Percentiles rank a stretch among this genome's conserved stretches.
Evolutionary conservation across 2,113 vertebrate genomes (phyloP).

Genomic region (Eublepharis macularius): DNA sequence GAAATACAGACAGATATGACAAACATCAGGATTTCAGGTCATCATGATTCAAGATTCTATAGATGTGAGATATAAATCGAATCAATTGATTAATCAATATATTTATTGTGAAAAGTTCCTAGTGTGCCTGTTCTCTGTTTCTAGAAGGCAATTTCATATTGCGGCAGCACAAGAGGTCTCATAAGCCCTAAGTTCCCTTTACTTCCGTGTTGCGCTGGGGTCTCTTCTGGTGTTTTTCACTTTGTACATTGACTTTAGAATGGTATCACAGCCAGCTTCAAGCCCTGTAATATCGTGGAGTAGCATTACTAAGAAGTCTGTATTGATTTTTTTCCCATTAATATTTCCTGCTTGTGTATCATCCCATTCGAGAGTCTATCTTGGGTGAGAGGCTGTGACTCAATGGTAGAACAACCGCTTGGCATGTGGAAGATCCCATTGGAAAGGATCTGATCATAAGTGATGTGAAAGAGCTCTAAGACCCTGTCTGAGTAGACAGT

Average conservation of each 20-base stretch:
- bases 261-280: neutral
- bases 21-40: neutral
- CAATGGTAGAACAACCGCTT: no score
- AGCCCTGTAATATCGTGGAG: neutral
- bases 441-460: no score
- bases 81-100: neutral
- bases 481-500: no score
- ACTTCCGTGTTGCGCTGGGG: neutral
- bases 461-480: no score
- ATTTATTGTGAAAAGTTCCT: neutral
- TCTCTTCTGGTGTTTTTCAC: neutral
- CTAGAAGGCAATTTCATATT: neutral
- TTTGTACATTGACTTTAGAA: neutral
- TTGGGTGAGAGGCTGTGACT: no score
- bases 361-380: neutral
- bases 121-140: neutral
- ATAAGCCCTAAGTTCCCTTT: neutral
- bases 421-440: no score
- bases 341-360: neutral
- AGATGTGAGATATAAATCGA: neutral
- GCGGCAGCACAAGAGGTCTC: neutral
- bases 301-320: neutral
- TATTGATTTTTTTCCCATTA: neutral
- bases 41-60: neutral
- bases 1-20: neutral